Base-by-base conservation (phyloP, 2,113 vertebrate species). In the Cavia porcellus region DNA sequence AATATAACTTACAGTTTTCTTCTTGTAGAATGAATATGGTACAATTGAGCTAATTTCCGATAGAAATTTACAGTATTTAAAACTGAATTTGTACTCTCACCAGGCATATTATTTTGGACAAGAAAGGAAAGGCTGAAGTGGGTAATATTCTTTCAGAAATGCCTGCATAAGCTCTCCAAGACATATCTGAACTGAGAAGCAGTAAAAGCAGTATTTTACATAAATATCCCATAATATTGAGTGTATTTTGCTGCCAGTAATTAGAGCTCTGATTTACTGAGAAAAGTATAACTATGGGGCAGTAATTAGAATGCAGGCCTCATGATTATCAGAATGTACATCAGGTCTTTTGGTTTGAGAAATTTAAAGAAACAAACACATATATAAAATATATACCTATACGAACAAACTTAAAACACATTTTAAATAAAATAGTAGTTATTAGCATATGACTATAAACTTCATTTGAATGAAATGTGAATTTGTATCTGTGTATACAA, bases 151-250 rank as follows among this genome's bases (percentile, higher is more conserved):
- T 97, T 97, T 95, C 75, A 80, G 96, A 97, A 98, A 97, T 89
- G 98, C 97, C 94, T 97, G 87, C 74, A 94, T 98, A 97, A 98
- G 93, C 95, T 98, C 93, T 97, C 92, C 30, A 97, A 97, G 97
- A 96, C 95, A 79, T 92, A 96, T 95, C 97, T 98, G 97, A 98
- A 96, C 80, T 98, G 92, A 95, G 98, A 98, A 98, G 52, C 96
- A 94, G 96, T 97, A 98, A 96, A 95, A 98, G 96, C 98, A 97
- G 95, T 97, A 95, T 98, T 98, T 98, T 98, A 96, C 96, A 98
- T 98, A 98, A 98, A 98, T 98, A 98, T 97, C 98, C 62, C 92
- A 98, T 96, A 98, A 97, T 98, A 98, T 98, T 98, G 97, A 98
- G 93, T 97, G 96, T 90, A 97, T 98, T 96, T 97, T 98, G 88